These are phyloP conservation scores for Catamblyrhynchus diadema DNA, from an alignment of 2,797 vertebrate species.

Conservation along the genomic window DNA sequence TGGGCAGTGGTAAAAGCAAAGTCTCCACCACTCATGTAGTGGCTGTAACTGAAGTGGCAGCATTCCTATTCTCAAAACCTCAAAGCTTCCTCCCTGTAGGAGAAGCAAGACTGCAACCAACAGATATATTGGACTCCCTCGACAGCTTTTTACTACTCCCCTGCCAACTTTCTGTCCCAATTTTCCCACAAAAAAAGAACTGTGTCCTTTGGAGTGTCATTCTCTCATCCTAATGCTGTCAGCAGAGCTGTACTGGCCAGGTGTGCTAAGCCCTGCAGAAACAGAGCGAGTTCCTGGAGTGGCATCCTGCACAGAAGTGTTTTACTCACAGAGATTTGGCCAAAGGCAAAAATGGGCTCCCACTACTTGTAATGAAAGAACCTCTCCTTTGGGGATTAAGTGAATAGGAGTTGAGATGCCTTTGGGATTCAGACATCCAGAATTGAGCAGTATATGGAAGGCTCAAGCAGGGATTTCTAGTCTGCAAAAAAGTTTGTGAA, in stretches of 20 bases:
- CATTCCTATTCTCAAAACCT: not conserved
- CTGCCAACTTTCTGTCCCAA: no score
- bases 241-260: not conserved
- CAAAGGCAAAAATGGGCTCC: not conserved
- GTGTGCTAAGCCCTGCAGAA: not conserved
- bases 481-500: not conserved
- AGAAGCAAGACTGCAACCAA: not conserved
- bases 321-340: not conserved
- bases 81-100: not conserved
- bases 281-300: rapidly evolving
- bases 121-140: not conserved
- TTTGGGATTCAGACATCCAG: not conserved
- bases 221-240: not conserved
- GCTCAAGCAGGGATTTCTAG: not conserved
- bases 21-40: not conserved
- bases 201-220: not conserved
- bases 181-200: not conserved
- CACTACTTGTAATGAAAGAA: not conserved
- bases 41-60: not conserved
- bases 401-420: not conserved
- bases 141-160: not conserved
- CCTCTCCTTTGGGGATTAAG: not conserved
- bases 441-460: not conserved
- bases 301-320: not conserved
- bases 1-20: not conserved